Conservation (phyloP, 2,797 vertebrate species). For the Dendrocincla fuliginosa region DNA sequence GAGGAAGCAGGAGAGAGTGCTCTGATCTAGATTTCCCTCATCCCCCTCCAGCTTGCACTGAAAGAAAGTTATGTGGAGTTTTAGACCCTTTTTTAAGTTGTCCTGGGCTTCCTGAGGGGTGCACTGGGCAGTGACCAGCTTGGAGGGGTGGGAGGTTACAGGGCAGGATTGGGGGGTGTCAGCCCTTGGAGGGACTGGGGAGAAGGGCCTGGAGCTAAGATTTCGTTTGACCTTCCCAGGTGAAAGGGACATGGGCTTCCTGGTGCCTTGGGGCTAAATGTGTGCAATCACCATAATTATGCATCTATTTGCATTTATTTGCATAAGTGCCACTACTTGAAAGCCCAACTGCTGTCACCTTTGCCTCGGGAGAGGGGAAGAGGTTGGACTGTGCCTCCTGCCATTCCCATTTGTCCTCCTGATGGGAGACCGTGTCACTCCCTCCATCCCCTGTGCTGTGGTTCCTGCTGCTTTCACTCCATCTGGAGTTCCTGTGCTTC, state of each 20-base stretch:
- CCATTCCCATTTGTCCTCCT: neutral
- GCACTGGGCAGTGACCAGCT: neutral
- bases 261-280: neutral
- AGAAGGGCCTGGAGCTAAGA: neutral
- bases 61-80: neutral
- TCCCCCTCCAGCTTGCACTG: neutral
- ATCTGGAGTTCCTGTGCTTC: neutral
- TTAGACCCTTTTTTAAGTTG: neutral
- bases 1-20: neutral
- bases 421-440: neutral
- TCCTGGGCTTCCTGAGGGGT: neutral
- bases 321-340: constrained; percentile 6
- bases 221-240: neutral
- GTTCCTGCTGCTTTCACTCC: neutral
- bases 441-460: neutral
- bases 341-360: constrained; percentile 20
- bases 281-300: constrained; percentile 10
- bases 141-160: neutral
- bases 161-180: neutral
- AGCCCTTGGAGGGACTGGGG: neutral
- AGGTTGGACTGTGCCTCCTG: neutral
- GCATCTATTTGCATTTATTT: constrained; percentile 44
- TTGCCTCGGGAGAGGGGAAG: neutral
- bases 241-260: neutral
- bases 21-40: neutral